phyloP scores from a whole-genome alignment of 1,140 invertebrate species.

The Sitobion miscanthi region DNA sequence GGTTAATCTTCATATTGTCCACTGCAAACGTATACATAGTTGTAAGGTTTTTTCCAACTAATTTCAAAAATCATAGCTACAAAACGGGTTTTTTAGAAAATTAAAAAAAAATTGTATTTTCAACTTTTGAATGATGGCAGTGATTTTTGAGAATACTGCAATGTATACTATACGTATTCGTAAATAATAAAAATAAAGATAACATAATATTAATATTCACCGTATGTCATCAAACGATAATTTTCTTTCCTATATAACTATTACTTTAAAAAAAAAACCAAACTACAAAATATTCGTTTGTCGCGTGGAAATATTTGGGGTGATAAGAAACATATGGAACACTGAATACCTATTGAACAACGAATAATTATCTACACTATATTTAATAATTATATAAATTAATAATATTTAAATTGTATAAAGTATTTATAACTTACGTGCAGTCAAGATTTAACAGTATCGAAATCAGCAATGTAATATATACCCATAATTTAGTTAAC shows the following conservation, averaged over 20 bases:
- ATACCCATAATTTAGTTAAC: background rate
- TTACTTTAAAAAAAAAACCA: background rate
- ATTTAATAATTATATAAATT: background rate
- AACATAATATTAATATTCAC: background rate
- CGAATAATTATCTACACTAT: background rate
- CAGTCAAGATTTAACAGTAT: background rate
- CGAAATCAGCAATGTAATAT: background rate
- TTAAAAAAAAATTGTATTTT: too few relatives aligned
- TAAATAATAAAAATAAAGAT: background rate
- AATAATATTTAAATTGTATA: background rate
- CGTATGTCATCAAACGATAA: background rate
- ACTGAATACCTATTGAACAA: background rate
- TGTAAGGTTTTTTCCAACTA: background rate
- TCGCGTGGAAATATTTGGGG: background rate
- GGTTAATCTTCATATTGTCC: background rate
- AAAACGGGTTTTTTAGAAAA: background rate
- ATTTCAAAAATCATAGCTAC: background rate
- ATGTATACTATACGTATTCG: too few relatives aligned
- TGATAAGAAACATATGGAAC: slow-evolving; percentile 5
- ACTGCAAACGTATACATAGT: background rate
- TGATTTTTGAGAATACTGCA: background rate
- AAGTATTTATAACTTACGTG: background rate
- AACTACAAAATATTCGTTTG: background rate
- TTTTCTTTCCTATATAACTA: background rate
- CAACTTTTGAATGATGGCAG: background rate